Base-by-base conservation (phyloP, 1,140 invertebrate species). In the Papilio glaucus region DNA sequence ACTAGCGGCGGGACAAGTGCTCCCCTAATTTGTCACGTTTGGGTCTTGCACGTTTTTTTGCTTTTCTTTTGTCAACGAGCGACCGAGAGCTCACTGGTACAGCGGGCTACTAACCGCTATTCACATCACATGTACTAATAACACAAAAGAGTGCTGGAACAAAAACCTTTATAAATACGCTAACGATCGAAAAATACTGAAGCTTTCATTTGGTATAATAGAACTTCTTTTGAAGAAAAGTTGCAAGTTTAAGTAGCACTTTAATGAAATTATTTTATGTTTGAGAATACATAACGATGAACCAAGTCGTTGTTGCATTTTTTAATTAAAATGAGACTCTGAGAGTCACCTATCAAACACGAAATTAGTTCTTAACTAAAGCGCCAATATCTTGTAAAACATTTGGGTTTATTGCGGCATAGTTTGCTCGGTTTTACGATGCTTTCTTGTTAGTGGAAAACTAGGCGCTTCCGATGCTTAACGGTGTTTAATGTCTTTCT, bases 21-120 rank as follows among this genome's bases (percentile, higher is more conserved):
- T 57, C 49, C 49, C 49, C 49, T 57, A 57, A 57, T 57, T 57
- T 57, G 49, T 57, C 49, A 57, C 49, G 49, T 57, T 57, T 57
- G 49, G 49, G 49, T 57, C 21, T 57, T 10, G 49, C 24, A 21
- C 49, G 21, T 18, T 24, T 57, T 49, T 57, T 57, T 57, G 49
- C 49, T 57, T 24, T 57, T 57, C 18, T 57, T 57, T 57, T 57
- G 49, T 57, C 49, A 24, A 24, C 49, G 29, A 33, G 29, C 29
- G 21, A 24, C 49, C 29, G 21, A 24, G 18, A 4, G 49, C 18
- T 9, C 21, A 24, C 21, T 24, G 49, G 49, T 21, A 57, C 49
- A 57, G 49, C 49, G 49, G 49, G 49, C 24, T 10, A 57, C 49
- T 57, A 6, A 57, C 49, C 49, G 24, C 49, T 21, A 26, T 21